Conservation (phyloP, 2,888 invertebrate genomes). For the Chesias legatella region DNA sequence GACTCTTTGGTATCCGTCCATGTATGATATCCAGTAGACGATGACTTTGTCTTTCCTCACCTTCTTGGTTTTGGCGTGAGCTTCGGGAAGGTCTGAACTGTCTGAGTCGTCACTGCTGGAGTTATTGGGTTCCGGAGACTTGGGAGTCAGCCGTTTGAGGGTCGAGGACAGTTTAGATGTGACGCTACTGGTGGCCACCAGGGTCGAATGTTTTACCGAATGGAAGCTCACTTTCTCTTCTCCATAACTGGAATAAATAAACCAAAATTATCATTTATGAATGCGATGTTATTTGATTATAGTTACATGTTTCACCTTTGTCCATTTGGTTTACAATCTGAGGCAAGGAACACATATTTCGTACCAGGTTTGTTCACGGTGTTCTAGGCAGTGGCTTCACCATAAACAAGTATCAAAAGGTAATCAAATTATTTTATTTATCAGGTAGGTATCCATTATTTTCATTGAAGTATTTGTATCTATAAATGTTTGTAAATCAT, state of each 20-base stretch:
- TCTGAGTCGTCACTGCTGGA: conserved; percentile 83
- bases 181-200: conserved; percentile 67
- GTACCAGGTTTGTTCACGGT: too few relatives aligned
- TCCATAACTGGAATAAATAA: conserved; percentile 71
- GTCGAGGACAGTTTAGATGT: conserved; percentile 79
- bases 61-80: conserved; percentile 76
- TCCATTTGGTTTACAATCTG: too few relatives aligned
- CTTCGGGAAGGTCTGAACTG: conserved; percentile 65
- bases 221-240: conserved; percentile 87
- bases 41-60: conserved; percentile 87
- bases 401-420: too few relatives aligned
- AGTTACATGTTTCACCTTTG: too few relatives aligned
- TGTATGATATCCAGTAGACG: conserved; percentile 90
- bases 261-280: too few relatives aligned
- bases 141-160: conserved; percentile 74
- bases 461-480: too few relatives aligned
- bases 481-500: too few relatives aligned
- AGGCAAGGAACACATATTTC: too few relatives aligned
- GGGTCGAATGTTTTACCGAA: conserved; percentile 81
- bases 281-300: too few relatives aligned
- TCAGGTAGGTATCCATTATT: too few relatives aligned
- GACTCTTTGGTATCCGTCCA: conserved; percentile 87
- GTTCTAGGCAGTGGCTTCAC: too few relatives aligned
- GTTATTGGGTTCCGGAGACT: conserved; percentile 73
- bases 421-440: too few relatives aligned